Evolutionary conservation across 1,140 invertebrate species (phyloP), one percentile per base, ranked within the genome.

Genomic region (Ericerus pela): DNA sequence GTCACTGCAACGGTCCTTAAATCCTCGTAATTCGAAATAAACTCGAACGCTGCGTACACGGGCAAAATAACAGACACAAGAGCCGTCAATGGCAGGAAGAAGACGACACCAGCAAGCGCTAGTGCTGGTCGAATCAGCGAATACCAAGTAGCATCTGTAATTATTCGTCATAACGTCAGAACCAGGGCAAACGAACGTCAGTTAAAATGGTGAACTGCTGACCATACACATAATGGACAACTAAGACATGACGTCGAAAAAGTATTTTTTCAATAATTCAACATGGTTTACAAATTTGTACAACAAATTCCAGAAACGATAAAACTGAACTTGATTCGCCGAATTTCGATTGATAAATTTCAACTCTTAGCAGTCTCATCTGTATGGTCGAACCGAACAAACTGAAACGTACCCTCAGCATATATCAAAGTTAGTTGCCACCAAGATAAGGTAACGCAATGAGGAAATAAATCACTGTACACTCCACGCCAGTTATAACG

Each of bases 361-460:
- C n/a, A n/a, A n/a, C n/a, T n/a, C n/a, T n/a, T n/a, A n/a, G n/a
- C n/a, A n/a, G n/a, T n/a, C n/a, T n/a, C n/a, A n/a, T n/a, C n/a
- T n/a, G n/a, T n/a, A n/a, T n/a, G n/a, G n/a, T n/a, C n/a, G n/a
- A n/a, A n/a, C n/a, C n/a, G n/a, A n/a, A n/a, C n/a, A n/a, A n/a
- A n/a, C n/a, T n/a, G n/a, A n/a, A n/a, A 33, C 26, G 51, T 58
- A 26, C 81, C 82, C 62, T 86, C 83, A 0, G 84, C 85, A 59
- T 79, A 81, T 2, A 83, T 75, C 58, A 87, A 79, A 30, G 82
- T 83, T 62, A 89, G 79, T 62, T 89, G 85, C 65, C 87, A 79
- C 88, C 88, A 91, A 62, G 84, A 85, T 5, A 89, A 72, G 0
- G 84, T 86, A 0, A 90, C 84, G 43, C 86, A 85, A 68, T 91